A percentile compares a stretch with the other conserved stretches of the same genome.
Evolutionary conservation across 2,888 invertebrate species (phyloP).

Genomic region (Drosophila imparisetae): DNA sequence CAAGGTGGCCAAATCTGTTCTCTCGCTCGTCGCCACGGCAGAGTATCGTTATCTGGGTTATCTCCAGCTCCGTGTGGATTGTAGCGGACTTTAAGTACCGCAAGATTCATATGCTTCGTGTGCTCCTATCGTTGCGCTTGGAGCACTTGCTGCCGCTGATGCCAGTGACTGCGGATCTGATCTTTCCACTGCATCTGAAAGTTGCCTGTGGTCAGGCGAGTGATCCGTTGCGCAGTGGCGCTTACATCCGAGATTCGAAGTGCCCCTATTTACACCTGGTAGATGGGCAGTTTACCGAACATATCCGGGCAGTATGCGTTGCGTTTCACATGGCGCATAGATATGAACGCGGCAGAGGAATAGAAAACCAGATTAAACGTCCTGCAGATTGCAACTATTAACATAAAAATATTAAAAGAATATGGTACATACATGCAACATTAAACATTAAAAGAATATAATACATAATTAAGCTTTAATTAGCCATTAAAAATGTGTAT

Average conservation of each 20-base stretch:
- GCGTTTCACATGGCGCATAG: neutral
- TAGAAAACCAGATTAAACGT: neutral
- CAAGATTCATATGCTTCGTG: neutral
- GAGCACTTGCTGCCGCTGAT: slow-evolving; percentile 12
- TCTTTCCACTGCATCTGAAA: neutral
- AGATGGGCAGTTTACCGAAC: neutral
- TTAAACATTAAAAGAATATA: no score
- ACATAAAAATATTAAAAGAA: neutral
- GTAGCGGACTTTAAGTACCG: neutral
- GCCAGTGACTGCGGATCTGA: neutral
- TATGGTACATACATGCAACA: no score
- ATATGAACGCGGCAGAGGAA: no score
- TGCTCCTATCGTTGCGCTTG: neutral
- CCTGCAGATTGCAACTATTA: neutral
- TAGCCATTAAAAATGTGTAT: neutral
- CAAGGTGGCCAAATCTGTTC: no score
- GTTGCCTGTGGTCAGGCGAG: neutral
- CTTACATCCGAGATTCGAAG: slow-evolving; percentile 3
- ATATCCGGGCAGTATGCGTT: neutral
- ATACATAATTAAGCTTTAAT: no score
- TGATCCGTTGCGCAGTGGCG: neutral
- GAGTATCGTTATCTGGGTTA: no score
- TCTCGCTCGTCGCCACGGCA: no score
- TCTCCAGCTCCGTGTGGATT: slow-evolving; percentile 7
- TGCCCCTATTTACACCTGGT: neutral